Percentiles rank a stretch among this genome's conserved stretches.
phyloP scores from a whole-genome alignment of 2,113 vertebrate species.

The Platysternon megacephalum region DNA sequence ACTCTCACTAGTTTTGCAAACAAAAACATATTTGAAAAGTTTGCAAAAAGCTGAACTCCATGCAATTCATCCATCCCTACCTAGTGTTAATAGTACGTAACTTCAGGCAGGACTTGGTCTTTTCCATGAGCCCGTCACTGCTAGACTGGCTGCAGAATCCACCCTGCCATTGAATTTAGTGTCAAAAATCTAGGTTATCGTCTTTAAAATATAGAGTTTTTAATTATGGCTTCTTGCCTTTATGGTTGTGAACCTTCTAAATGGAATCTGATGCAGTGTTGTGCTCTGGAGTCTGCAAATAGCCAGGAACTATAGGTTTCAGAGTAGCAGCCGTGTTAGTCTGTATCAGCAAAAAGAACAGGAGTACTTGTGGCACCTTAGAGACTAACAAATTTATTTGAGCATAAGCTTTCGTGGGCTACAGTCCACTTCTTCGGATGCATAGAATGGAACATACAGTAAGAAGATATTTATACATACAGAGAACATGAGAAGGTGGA shows the following conservation, averaged over 20 bases:
- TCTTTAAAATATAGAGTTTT: not conserved
- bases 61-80: not conserved
- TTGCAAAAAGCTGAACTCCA: not conserved
- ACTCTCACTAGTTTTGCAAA: not conserved
- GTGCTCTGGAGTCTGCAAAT: not conserved
- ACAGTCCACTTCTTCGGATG: no score
- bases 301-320: not conserved
- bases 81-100: fast-evolving
- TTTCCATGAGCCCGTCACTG: not conserved
- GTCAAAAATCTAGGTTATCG: not conserved
- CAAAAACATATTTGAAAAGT: not conserved
- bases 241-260: not conserved
- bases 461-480: no score
- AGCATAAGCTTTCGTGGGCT: no score
- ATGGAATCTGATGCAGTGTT: not conserved
- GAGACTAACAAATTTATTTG: no score
- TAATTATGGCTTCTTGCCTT: not conserved
- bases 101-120: not conserved
- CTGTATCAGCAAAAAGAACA: no score
- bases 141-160: not conserved
- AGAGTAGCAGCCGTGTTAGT: no score
- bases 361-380: no score
- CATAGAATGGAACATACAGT: no score
- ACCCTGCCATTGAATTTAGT: not conserved
- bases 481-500: no score